phyloP scores from a whole-genome alignment of 2,888 invertebrate genomes.

The Elegia similella region DNA sequence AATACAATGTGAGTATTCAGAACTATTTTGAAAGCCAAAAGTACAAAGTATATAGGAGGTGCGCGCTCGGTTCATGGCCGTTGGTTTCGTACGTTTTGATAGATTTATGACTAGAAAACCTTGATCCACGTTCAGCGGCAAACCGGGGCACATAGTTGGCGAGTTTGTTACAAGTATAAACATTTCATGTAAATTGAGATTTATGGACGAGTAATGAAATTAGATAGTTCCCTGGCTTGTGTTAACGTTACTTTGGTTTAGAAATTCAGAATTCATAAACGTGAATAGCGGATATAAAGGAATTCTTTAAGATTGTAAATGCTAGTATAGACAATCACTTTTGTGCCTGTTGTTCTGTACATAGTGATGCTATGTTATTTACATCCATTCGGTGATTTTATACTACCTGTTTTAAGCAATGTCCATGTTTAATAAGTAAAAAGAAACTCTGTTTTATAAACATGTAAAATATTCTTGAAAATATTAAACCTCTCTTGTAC shows the following conservation, averaged over 20 bases:
- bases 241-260: slow-evolving; percentile 1
- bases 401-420: no score
- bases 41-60: slow-evolving; percentile 46
- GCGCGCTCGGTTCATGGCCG: slow-evolving; percentile 48
- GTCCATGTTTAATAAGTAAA: no score
- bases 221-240: slow-evolving; percentile 11
- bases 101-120: slow-evolving; percentile 49
- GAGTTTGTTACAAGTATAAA: slow-evolving; percentile 40
- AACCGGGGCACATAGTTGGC: slow-evolving; percentile 43
- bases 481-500: slow-evolving; percentile 16
- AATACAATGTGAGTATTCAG: slow-evolving; percentile 54
- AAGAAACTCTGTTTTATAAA: no score
- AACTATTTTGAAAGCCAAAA: slow-evolving; percentile 62
- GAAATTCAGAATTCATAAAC: not conserved
- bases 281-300: not conserved
- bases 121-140: slow-evolving; percentile 41
- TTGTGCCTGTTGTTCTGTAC: no score
- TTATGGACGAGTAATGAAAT: slow-evolving; percentile 41
- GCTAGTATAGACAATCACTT: no score
- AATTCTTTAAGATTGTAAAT: no score
- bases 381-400: no score
- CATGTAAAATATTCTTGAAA: no score
- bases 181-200: slow-evolving; percentile 39
- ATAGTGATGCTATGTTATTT: no score
- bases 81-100: slow-evolving; percentile 44